Conservation (phyloP, 2,888 invertebrate genomes). For the Smittia aterrima region DNA sequence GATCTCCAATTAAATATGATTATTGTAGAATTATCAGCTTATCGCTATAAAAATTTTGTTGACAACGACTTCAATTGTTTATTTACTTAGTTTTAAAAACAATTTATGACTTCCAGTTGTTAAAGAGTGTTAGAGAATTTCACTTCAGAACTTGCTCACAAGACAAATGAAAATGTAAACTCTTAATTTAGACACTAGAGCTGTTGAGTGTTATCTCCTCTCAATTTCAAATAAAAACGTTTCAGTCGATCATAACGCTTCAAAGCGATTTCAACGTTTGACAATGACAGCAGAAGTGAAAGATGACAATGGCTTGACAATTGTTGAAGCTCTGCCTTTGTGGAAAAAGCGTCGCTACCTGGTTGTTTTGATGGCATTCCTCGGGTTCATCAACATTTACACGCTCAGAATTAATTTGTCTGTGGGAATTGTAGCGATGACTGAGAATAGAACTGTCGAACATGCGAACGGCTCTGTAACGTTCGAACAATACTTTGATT, state of each 20-base stretch:
- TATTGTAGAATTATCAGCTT: not conserved
- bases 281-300: no score
- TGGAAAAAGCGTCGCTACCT: slow-evolving; percentile 73
- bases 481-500: slow-evolving; percentile 73
- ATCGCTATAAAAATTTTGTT: not conserved
- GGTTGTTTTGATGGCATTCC: slow-evolving; percentile 73
- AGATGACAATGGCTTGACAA: not conserved
- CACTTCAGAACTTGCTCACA: no score
- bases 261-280: no score
- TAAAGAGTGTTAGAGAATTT: no score
- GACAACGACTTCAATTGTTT: not conserved
- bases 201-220: no score
- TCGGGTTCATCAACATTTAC: slow-evolving; percentile 82
- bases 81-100: not conserved
- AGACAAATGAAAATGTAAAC: no score
- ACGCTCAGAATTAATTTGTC: slow-evolving; percentile 83
- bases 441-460: slow-evolving; percentile 62
- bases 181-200: no score
- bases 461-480: slow-evolving; percentile 43
- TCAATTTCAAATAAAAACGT: no score
- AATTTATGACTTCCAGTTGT: no score
- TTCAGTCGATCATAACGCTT: no score
- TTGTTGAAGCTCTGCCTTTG: slow-evolving; percentile 51
- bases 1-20: not conserved
- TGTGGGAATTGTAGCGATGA: slow-evolving; percentile 95